These are phyloP conservation scores for Acinonyx jubatus DNA, from an alignment of 2,113 vertebrate species.

Conservation along the genomic window DNA sequence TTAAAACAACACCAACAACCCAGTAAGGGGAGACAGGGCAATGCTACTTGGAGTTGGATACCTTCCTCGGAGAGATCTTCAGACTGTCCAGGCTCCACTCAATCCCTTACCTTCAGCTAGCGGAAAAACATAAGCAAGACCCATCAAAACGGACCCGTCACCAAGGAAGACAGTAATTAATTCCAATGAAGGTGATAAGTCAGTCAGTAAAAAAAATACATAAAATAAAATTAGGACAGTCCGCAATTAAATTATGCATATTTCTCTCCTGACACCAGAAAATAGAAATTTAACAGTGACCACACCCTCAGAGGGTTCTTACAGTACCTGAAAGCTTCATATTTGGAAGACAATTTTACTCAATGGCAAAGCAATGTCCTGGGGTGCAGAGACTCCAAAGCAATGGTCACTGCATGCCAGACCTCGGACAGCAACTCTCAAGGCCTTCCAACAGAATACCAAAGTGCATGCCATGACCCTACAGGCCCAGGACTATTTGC, in stretches of 20 bases:
- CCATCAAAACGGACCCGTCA: too few relatives aligned
- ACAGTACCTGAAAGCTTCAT: background rate
- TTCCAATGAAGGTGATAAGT: background rate
- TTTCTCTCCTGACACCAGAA: background rate
- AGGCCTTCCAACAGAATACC: background rate
- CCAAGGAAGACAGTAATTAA: background rate
- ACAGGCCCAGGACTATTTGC: background rate
- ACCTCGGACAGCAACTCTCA: background rate
- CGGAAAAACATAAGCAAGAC: background rate
- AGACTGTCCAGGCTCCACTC: background rate
- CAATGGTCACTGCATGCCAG: background rate
- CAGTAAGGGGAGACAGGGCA: rapidly evolving
- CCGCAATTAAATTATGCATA: too few relatives aligned
- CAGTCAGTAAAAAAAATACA: background rate
- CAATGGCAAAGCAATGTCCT: background rate
- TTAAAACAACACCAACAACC: background rate
- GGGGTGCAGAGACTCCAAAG: background rate
- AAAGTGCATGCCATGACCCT: rapidly evolving
- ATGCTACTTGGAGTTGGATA: rapidly evolving
- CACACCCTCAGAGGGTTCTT: background rate
- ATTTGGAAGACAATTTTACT: background rate
- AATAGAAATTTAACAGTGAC: background rate
- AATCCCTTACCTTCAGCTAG: background rate
- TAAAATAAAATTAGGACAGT: background rate
- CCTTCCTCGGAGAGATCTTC: too few relatives aligned